Conservation (phyloP, 2,888 invertebrate species). For the Megastigmus dorsalis region DNA sequence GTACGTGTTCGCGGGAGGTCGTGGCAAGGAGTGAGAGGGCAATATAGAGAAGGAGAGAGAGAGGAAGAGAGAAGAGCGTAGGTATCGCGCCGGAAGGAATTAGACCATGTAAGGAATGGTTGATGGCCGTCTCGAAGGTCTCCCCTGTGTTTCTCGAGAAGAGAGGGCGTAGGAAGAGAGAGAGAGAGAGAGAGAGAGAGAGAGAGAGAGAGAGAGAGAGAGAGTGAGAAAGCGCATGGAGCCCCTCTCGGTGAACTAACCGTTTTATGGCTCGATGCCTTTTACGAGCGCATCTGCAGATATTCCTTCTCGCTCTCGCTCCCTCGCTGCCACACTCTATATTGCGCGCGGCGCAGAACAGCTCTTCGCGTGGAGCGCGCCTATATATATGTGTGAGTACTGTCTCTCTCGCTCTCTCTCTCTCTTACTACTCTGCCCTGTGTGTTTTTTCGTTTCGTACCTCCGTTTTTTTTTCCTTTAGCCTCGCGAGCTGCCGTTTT, state of each 20-base stretch:
- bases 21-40: neutral
- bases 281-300: slow-evolving; percentile 69
- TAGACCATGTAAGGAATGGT: slow-evolving; percentile 69
- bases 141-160: slow-evolving; percentile 41
- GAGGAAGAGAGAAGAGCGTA: neutral
- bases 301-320: too few relatives aligned
- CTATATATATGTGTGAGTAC: slow-evolving; percentile 60
- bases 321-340: too few relatives aligned
- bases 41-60: slow-evolving; percentile 43
- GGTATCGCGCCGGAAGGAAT: slow-evolving; percentile 59
- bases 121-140: slow-evolving; percentile 64
- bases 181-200: neutral
- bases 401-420: too few relatives aligned
- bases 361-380: too few relatives aligned
- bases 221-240: neutral
- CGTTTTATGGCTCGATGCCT: slow-evolving; percentile 69
- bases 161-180: neutral
- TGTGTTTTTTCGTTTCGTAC: neutral
- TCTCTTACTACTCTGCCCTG: too few relatives aligned
- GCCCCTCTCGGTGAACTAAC: slow-evolving; percentile 58
- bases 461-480: neutral
- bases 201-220: neutral
- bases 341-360: too few relatives aligned
- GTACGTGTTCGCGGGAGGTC: slow-evolving; percentile 38
- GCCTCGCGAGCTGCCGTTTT: neutral